Evolutionary conservation across 2,888 invertebrate genomes (phyloP).

Genomic region (Chymomyza amoena): DNA sequence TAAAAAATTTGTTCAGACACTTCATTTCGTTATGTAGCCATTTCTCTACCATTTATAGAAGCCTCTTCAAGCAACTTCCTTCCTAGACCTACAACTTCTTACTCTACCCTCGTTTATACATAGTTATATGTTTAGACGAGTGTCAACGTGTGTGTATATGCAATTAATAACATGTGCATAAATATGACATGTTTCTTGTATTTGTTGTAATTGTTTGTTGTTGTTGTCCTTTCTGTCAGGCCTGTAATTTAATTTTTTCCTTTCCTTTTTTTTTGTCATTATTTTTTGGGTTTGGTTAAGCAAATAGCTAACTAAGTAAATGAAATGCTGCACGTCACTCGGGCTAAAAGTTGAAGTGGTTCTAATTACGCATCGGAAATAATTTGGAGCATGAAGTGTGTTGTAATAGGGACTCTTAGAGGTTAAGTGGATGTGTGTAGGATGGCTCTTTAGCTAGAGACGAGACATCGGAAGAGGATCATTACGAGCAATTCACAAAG

Average conservation of each 20-base stretch:
- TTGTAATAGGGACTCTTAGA: no score
- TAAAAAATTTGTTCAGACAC: no score
- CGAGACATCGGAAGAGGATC: no score
- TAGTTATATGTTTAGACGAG: background rate
- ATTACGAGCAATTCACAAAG: no score
- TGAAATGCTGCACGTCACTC: background rate
- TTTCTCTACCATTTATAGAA: no score
- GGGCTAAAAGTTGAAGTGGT: background rate
- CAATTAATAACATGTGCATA: constrained; percentile 60
- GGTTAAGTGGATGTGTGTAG: no score
- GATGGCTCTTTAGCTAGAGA: no score
- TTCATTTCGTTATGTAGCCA: no score
- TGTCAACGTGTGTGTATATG: constrained; percentile 19
- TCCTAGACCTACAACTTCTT: no score
- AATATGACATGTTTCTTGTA: constrained; percentile 34
- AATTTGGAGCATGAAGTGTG: background rate
- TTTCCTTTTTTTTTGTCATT: background rate
- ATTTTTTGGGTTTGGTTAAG: background rate
- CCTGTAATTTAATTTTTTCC: constrained; percentile 39
- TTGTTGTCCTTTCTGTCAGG: constrained; percentile 23
- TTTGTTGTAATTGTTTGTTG: constrained; percentile 23
- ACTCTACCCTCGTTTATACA: background rate
- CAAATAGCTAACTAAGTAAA: background rate
- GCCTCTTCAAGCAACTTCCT: no score
- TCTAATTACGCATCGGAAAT: background rate